Base-by-base conservation (phyloP, 2,888 invertebrate species). In the Orthosia gracilis region DNA sequence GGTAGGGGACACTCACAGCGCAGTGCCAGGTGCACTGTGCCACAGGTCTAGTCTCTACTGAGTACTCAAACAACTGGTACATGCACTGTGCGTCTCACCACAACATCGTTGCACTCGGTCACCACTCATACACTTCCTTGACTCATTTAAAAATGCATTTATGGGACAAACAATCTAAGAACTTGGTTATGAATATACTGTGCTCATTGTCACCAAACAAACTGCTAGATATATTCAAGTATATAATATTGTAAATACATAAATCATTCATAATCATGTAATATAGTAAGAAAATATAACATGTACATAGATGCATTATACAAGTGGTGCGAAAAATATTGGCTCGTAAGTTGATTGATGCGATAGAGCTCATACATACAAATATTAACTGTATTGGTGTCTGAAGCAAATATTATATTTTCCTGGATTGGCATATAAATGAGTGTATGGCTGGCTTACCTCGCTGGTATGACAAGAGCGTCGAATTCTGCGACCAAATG, bases 401-500 rank as follows among this genome's bases (percentile, higher is more conserved):
- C 74, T 84, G 55, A 83, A 85, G 89, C 86, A 92, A 91, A 92
- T 90, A 90, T 91, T 90, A 89, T 88, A 88, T 91, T 91, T 90
- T 86, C 89, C 62, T 74, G 61, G 69, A 61, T 75, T 72, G 21
- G 47, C 23, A 68, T 71, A 63, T 65, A 77, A 74, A 80, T 71
- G 18, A 71, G 71, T 57, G 50, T 73, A 78, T 67, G 78, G 55
- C 69, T 75, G 67, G 91, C 91, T 93, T 96, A 98, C 99, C 99
- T 98, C 93, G 99, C 99, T 88, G 99, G 99, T 91, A 98, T 97
- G 85, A 99, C 97, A 87, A 99, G 97, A 69, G 98, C 98, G 94
- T 99, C 99, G 89, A 99, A 97, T 97, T 99, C 99, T 9, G 99
- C 98, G 80, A 98, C 98, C 84, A 99, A 97, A 95, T 99, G 99